phyloP scores from a whole-genome alignment of 2,888 invertebrate genomes.

The Globia sparganii region DNA sequence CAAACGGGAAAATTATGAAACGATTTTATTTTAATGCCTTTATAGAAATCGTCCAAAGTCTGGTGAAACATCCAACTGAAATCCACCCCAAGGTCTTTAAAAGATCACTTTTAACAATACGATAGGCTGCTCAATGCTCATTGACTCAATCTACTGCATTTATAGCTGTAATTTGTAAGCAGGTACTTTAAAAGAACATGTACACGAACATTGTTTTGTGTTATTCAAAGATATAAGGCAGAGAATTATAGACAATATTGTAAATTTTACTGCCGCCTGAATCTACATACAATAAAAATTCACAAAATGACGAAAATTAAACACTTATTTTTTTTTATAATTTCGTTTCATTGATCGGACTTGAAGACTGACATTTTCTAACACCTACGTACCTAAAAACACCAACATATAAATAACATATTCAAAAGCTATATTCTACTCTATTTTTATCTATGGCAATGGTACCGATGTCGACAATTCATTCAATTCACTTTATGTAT shows the following conservation, averaged over 20 bases:
- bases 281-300: not conserved
- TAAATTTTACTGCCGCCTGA: not conserved
- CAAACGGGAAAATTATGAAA: not conserved
- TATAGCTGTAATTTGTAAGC: too few relatives aligned
- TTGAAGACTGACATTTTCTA: not conserved
- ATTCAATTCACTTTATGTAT: too few relatives aligned
- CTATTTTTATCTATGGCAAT: too few relatives aligned
- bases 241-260: not conserved
- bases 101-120: too few relatives aligned
- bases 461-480: too few relatives aligned
- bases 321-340: too few relatives aligned
- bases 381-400: not conserved
- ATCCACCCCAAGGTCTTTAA: not conserved
- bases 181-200: too few relatives aligned
- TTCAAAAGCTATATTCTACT: conserved; percentile 1
- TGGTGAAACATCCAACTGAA: not conserved
- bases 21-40: not conserved
- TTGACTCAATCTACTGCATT: too few relatives aligned
- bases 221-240: not conserved
- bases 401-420: not conserved
- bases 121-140: too few relatives aligned
- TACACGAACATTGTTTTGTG: not conserved
- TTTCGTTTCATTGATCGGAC: not conserved
- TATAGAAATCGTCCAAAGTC: not conserved
- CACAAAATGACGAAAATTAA: not conserved